These are phyloP conservation scores for Bubo bubo DNA, from an alignment of 2,113 vertebrate species.

Conservation along the genomic window DNA sequence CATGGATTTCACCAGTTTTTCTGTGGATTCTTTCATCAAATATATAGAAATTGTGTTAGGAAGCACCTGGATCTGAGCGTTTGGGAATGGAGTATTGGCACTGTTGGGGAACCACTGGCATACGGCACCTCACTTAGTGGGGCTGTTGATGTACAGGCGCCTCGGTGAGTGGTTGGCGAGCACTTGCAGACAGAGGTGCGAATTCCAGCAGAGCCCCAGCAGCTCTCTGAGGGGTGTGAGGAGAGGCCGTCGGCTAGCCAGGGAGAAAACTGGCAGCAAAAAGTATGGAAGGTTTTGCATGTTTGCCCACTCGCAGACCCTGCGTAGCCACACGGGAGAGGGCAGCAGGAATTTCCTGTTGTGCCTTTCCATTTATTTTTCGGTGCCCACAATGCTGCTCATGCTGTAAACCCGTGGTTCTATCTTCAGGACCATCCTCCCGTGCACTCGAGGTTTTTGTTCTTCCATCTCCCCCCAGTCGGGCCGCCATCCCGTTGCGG, in stretches of 20 bases:
- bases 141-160: not conserved
- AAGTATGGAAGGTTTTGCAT: not conserved
- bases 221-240: not conserved
- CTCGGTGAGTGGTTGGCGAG: fast-evolving
- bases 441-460: not conserved
- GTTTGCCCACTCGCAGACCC: not conserved
- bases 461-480: not conserved
- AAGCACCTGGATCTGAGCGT: not conserved
- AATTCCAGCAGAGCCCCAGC: not conserved
- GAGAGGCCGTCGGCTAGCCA: not conserved
- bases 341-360: not conserved
- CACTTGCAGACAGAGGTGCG: not conserved
- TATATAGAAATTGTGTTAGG: not conserved
- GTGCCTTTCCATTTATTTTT: not conserved
- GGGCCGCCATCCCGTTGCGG: not conserved
- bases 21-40: not conserved
- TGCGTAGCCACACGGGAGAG: not conserved
- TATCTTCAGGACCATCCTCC: not conserved
- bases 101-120: not conserved
- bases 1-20: not conserved
- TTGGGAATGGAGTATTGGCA: not conserved
- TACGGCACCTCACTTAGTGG: not conserved
- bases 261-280: not conserved
- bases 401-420: fast-evolving
- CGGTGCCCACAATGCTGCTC: fast-evolving